A percentile compares a stretch with the other conserved stretches of the same genome.
Evolutionary conservation across 2,113 vertebrate genomes (phyloP).

Genomic region (Mohoua ochrocephala): DNA sequence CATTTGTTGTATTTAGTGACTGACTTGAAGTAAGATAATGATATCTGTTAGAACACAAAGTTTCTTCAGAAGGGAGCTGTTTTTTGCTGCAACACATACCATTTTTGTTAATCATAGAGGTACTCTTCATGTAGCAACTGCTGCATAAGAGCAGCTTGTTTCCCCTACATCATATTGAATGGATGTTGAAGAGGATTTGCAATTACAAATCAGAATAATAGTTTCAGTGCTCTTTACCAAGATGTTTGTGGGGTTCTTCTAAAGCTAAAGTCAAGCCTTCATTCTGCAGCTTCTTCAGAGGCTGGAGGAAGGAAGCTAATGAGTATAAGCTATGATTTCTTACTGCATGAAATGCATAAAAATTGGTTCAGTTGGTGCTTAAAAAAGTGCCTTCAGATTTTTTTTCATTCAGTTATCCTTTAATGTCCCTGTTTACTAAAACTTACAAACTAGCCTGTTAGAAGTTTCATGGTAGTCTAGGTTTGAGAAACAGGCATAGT

Average conservation of each 20-base stretch:
- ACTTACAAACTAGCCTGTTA: neutral
- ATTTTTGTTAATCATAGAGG: neutral
- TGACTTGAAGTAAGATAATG: neutral
- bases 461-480: neutral
- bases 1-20: neutral
- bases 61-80: neutral
- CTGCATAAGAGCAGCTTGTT: neutral
- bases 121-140: neutral
- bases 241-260: neutral
- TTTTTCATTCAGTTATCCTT: neutral
- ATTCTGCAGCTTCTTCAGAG: neutral
- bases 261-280: neutral
- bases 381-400: neutral
- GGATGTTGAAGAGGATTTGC: neutral
- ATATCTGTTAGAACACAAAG: neutral
- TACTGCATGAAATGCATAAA: neutral
- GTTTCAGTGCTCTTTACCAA: neutral
- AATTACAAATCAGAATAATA: neutral
- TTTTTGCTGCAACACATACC: neutral
- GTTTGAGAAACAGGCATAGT: neutral
- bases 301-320: neutral
- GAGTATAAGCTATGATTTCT: neutral
- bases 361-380: neutral
- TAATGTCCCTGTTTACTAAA: neutral
- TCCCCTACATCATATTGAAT: neutral